Base-by-base conservation (phyloP, 2,797 vertebrate genomes). In the Liparis tanakae region DNA sequence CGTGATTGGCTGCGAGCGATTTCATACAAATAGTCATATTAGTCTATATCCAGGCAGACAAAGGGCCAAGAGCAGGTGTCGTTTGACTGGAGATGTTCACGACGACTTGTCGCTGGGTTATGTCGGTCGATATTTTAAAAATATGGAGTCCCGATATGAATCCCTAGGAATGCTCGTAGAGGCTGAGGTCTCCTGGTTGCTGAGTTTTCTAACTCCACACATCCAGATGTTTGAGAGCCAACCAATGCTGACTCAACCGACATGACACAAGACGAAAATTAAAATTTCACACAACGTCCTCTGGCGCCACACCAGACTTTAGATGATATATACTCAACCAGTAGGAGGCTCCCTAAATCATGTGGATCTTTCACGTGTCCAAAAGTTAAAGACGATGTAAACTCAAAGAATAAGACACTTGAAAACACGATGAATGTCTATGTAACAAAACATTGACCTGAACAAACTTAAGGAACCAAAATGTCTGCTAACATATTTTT, bases 361-460 rank as follows among this genome's bases (percentile, higher is more conserved):
- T n/a, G 44, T 18, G 17, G 7, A 70, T 30, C 15, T 73, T 10
- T 44, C 37, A 67, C 1, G 1, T n/a, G 46, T 25, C 8, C 37
- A 15, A 3, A 58, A 36, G 4, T 22, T 43, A 22, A 53, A 25
- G 56, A 60, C 46, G 4, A 78, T 50, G 6, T 20, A 0, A 18
- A 18, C 48, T 25, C 10, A 70, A 77, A 46, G 9, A 57, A 56
- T 36, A 62, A 53, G 57, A 67, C 78, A 65, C 61, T 67, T 44
- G 0, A 62, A 61, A 41, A 41, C 4, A 46, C 39, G 14, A n/a
- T 51, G 4, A 39, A 39, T 6, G 5, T 39, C 37, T 39, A n/a
- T 44, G 6, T 44, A 67, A 43, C 14, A 51, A 61, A 57, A 58
- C 25, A 44, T 51, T 17, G 2, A 44, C 1, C 3, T 1, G 0